Base-by-base conservation (phyloP, 2,797 vertebrate species). In the Uromys caudimaculatus region DNA sequence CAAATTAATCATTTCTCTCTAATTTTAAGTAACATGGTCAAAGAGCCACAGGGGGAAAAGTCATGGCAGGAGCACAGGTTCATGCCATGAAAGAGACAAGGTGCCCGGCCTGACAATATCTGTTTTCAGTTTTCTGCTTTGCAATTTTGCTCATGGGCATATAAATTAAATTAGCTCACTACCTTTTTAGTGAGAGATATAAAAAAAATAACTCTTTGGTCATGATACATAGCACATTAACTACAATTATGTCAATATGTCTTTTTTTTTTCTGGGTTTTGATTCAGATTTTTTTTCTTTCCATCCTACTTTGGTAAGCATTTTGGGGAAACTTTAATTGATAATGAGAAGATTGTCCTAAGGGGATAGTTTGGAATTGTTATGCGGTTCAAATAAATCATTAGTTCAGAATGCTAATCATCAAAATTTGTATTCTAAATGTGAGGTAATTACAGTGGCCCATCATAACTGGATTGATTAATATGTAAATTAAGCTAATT, bases 371-470 rank as follows among this genome's bases (percentile, higher is more conserved):
- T 95, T 76, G 91, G 71, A 98, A 97, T 95, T 86, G 54, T 97
- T 96, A 97, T 47, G 52, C 32, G 73, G 11, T 50, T 84, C 89
- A 97, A 96, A 98, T 84, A 97, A 96, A 97, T 64, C 78, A 12
- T 93, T 77, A 97, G 96, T 98, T 98, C 96, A 95, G 95, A 97
- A 98, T 97, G 83, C 96, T 91, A 97, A 97, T 97, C 96, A 97
- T 92, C 69, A 95, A 97, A 97, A 96, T 97, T 97, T 97, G 73
- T 92, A 97, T 97, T 91, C 95, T 81, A 97, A 97, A 96, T 97
- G 52, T 86, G 97, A 96, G 76, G 69, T 96, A 98, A 98, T 97
- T 96, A 95, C 13, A 73, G 71, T 95, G 21, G 52, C 88, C 97
- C 96, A 89, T 47, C 97, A 92, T 95, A 96, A 97, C 95, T 92